Conservation (phyloP, 2,888 invertebrate species). For the Euspilapteryx auroguttella region DNA sequence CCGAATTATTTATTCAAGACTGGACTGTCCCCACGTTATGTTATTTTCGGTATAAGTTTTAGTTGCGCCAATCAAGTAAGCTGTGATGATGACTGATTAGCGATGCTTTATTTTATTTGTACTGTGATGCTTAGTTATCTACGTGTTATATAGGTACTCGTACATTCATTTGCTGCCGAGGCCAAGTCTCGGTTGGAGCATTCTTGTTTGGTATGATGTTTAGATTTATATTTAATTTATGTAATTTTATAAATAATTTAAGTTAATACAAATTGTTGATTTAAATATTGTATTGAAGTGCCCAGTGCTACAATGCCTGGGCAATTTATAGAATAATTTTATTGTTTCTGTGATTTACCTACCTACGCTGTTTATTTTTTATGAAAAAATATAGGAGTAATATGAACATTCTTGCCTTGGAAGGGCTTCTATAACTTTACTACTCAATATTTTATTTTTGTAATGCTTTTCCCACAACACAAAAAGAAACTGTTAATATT, state of each 20-base stretch:
- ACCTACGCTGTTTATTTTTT: slow-evolving; percentile 13
- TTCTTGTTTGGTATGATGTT: slow-evolving; percentile 11
- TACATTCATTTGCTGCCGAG: no score
- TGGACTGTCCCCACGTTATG: no score
- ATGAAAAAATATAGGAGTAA: slow-evolving; percentile 27
- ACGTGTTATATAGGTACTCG: no score
- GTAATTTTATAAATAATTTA: slow-evolving; percentile 6
- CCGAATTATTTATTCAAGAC: no score
- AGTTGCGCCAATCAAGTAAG: slow-evolving; percentile 37
- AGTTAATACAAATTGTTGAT: slow-evolving; percentile 11
- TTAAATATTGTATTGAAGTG: no score
- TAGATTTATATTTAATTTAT: slow-evolving; percentile 4
- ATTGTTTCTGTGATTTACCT: slow-evolving; percentile 50
- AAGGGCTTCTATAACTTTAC: no score
- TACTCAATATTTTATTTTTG: no score
- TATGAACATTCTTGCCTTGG: not conserved
- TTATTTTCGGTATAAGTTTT: slow-evolving; percentile 25
- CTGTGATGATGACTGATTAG: slow-evolving; percentile 51
- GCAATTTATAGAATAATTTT: slow-evolving; percentile 14
- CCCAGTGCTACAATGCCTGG: not conserved
- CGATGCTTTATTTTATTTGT: slow-evolving; percentile 4
- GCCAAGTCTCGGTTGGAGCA: no score
- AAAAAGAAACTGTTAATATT: no score
- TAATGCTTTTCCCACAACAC: no score
- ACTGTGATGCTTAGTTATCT: slow-evolving; percentile 6